These are phyloP conservation scores for Tuberolachnus salignus DNA, from an alignment of 2,888 invertebrate genomes.

Conservation along the genomic window DNA sequence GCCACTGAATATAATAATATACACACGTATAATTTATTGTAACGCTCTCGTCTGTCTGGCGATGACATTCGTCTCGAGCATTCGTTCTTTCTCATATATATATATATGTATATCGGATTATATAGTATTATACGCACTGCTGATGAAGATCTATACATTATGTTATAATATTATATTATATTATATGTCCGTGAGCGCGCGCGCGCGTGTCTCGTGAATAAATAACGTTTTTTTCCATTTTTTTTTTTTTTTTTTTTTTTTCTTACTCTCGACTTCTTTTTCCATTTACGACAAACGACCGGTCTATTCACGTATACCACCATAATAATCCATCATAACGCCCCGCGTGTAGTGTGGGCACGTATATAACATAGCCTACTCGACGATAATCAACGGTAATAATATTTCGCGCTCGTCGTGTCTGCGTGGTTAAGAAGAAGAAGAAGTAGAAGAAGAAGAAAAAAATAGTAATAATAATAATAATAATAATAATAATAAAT, in stretches of 20 bases:
- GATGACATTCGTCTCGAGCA: conserved; percentile 17
- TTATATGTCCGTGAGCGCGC: conserved; percentile 1
- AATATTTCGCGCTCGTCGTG: conserved; percentile 8
- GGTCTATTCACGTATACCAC: neutral
- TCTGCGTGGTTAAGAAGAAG: neutral
- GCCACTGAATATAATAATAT: neutral
- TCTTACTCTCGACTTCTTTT: too few relatives aligned
- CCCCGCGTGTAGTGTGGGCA: neutral
- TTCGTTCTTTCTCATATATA: neutral
- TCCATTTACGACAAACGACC: conserved; percentile 16
- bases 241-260: too few relatives aligned
- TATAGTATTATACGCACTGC: neutral
- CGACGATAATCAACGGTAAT: conserved; percentile 15
- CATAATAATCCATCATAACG: conserved; percentile 33
- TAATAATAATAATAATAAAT: too few relatives aligned
- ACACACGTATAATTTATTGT: neutral
- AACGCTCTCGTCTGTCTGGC: conserved; percentile 5
- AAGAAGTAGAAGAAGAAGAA: too few relatives aligned
- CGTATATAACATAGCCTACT: neutral
- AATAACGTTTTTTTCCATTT: conserved; percentile 31
- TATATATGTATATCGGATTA: neutral
- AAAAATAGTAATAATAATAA: too few relatives aligned
- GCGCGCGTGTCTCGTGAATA: conserved; percentile 39
- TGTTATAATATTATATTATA: neutral
- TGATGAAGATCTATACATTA: conserved; percentile 22